A percentile compares a stretch with the other conserved stretches of the same genome.
These are phyloP conservation scores for Amphipyra tragopoginis DNA, from an alignment of 2,888 invertebrate genomes.

Conservation along the genomic window DNA sequence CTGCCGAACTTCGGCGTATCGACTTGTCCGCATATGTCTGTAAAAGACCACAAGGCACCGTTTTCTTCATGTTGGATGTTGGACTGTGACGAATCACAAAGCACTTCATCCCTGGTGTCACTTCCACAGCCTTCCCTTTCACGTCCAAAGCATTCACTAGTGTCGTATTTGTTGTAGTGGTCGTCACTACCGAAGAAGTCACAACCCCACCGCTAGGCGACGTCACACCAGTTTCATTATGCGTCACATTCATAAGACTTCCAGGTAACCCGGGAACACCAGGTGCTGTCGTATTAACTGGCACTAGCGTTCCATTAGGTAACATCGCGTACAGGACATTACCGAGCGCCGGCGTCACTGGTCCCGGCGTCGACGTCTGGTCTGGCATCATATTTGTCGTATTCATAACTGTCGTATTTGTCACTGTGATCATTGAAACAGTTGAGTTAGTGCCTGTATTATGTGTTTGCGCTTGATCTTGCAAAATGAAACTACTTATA, in stretches of 20 bases:
- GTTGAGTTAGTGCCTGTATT: conserved; percentile 68
- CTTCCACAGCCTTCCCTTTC: conserved; percentile 79
- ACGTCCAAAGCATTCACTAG: conserved; percentile 81
- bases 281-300: conserved; percentile 60
- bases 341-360: conserved; percentile 50
- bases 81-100: conserved; percentile 75
- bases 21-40: conserved; percentile 82
- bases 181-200: conserved; percentile 71
- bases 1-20: conserved; percentile 74
- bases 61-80: conserved; percentile 72
- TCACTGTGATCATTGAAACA: conserved; percentile 73
- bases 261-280: conserved; percentile 19
- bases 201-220: conserved; percentile 57
- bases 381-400: conserved; percentile 64
- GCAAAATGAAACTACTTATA: conserved; percentile 80
- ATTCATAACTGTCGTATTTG: conserved; percentile 79
- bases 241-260: conserved; percentile 30
- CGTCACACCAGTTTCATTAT: conserved; percentile 55
- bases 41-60: conserved; percentile 78
- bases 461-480: conserved; percentile 66
- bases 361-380: conserved; percentile 35
- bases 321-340: conserved; percentile 71
- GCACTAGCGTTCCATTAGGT: conserved; percentile 80
- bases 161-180: conserved; percentile 78
- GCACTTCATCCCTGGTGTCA: conserved; percentile 83